Evolutionary conservation across 2,113 vertebrate genomes (phyloP).

Genomic region (Pantherophis guttatus): DNA sequence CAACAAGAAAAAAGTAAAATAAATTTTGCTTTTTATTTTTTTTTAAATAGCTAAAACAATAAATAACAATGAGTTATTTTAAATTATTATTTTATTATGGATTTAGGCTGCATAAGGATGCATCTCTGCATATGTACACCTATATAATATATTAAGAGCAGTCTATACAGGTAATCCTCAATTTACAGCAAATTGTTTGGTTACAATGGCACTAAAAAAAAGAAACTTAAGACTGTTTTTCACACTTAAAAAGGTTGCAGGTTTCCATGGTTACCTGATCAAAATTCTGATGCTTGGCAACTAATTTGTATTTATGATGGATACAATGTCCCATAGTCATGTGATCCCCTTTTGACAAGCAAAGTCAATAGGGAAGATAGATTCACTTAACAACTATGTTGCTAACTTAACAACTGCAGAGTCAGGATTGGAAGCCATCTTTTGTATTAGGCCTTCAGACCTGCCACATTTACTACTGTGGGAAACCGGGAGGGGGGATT

Average conservation of each 20-base stretch:
- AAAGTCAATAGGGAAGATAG: not conserved
- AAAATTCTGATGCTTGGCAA: not conserved
- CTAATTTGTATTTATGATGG: not conserved
- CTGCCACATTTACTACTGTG: too few species aligned
- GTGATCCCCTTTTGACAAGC: not conserved
- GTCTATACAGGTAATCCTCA: not conserved
- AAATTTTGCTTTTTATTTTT: not conserved
- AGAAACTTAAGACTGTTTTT: not conserved
- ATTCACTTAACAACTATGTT: not conserved
- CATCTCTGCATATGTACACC: not conserved
- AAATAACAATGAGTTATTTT: not conserved
- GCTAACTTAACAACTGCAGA: not conserved
- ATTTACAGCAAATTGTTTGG: not conserved
- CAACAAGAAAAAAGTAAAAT: not conserved
- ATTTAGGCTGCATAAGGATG: not conserved
- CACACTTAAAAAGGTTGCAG: not conserved
- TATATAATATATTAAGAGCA: not conserved
- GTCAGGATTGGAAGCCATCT: too few species aligned
- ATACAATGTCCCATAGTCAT: not conserved
- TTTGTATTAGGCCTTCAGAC: too few species aligned
- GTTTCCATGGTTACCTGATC: not conserved
- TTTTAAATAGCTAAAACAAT: not conserved
- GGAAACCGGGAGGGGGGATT: too few species aligned
- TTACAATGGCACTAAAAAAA: not conserved
- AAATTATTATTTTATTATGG: not conserved